Evolutionary conservation across 2,797 vertebrate species (phyloP), one percentile per base, ranked within the genome.

Genomic region (Ctenosaura bakeri): DNA sequence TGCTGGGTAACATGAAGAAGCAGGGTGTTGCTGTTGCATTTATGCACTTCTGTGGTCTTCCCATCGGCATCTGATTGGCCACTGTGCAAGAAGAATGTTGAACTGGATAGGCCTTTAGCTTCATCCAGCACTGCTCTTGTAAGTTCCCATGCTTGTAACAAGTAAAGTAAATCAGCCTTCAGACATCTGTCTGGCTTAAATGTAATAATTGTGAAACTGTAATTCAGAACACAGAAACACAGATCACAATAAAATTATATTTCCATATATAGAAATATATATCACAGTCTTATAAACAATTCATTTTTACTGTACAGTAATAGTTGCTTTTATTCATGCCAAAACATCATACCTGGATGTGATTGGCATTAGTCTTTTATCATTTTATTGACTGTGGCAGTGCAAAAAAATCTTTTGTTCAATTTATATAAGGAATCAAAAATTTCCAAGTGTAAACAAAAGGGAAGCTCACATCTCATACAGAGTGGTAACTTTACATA

Each of bases 121-220:
- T 42, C 38, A 77, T 46, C 7, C 1, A 22, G 38, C 20, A 24
- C 18, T 2, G 1, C 22, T 46, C 2, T 77, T 26, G 7, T 18
- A 46, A 22, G 42, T 74, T 74, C 71, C 4, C 42, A 77, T 10
- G 8, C 24, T 77, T 77, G 46, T 46, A 46, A 42, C 26, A 20
- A 22, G 24, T 13, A 1, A 69, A 26, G 14, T 71, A 71, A 46
- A 52, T 14, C 46, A 85, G 42, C 5, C 20, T 38, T 38, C 59
- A 83, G 59, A 13, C 38, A 66, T 46, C 74, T 42, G 20, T 46
- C 1, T 32, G 69, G 50, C 8, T 18, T 35, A 52, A 35, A 50
- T 18, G 22, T 78, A 87, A 87, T 87, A 50, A 62, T 64, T 78
- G 64, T n/a, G 38, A 50, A 87, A 78, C 64, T 22, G 46, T 62